Conservation (phyloP, 2,888 invertebrate species). For the Drosophila tripunctata region DNA sequence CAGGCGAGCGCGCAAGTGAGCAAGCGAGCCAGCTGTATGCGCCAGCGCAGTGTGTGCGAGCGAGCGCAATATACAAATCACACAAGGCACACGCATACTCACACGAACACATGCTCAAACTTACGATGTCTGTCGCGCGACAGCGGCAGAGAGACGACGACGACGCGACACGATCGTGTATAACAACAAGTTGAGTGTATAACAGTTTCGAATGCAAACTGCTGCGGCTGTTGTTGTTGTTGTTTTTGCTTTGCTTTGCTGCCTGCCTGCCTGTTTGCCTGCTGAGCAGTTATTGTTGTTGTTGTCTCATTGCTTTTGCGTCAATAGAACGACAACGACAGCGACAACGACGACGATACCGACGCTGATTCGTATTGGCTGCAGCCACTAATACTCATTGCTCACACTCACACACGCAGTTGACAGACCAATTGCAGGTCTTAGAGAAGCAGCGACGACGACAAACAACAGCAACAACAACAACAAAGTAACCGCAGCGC, state of each 20-base stretch:
- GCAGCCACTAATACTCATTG: slow-evolving; percentile 76
- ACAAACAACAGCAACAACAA: slow-evolving; percentile 21
- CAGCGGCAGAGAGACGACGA: slow-evolving; percentile 20
- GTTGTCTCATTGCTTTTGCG: slow-evolving; percentile 69
- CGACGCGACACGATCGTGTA: slow-evolving; percentile 55
- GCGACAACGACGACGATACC: slow-evolving; percentile 35
- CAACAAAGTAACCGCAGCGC: slow-evolving; percentile 31
- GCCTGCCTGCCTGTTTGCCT: slow-evolving; percentile 5
- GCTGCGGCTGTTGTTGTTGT: slow-evolving; percentile 26
- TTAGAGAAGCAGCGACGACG: slow-evolving; percentile 52
- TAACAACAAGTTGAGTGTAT: slow-evolving; percentile 62
- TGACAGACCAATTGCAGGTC: slow-evolving; percentile 79
- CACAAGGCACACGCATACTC: too few species aligned
- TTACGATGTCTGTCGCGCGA: slow-evolving; percentile 6
- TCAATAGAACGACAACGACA: slow-evolving; percentile 68
- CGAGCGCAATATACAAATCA: slow-evolving; percentile 69
- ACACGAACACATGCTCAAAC: too few species aligned
- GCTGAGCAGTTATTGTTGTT: slow-evolving; percentile 24
- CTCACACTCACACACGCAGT: slow-evolving; percentile 66
- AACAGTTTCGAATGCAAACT: slow-evolving; percentile 69
- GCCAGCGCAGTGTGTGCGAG: slow-evolving; percentile 29
- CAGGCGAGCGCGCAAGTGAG: slow-evolving; percentile 13
- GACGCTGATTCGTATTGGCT: slow-evolving; percentile 75
- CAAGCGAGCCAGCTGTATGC: slow-evolving; percentile 20
- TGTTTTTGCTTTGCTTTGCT: slow-evolving; percentile 18